Base-by-base conservation (phyloP, 35 echinoderm and acorn worm genomes). In the Chiridota heheva region DNA sequence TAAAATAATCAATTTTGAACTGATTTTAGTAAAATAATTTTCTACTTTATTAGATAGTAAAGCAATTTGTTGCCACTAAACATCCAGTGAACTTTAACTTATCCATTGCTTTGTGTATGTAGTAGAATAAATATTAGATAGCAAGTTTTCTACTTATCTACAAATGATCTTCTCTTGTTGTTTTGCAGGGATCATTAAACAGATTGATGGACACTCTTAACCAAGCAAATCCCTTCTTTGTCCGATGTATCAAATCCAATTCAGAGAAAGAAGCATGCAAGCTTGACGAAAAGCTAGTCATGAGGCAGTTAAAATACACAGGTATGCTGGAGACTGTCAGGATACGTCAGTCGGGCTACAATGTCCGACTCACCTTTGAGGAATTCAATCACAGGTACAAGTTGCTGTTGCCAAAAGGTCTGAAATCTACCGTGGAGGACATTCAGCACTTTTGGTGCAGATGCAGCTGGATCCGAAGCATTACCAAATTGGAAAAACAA, bases 171-270 rank as follows among this genome's bases (percentile, higher is more conserved):
- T 20, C 63, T 0, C 72, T 22, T 63, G n/a, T 79, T 70, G n/a
- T 40, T 30, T 48, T 17, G 35, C 67, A 97, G 93, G 24, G 67
- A 8, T 97, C 93, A 24, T 63, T 98, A 16, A 92, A 78, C 69
- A 98, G 82, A 72, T 60, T 98, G 34, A 98, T 98, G 95, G 95
- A 92, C n/a, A 84, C 95, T 26, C 44, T 98, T 41, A 98, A 98
- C 76, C 95, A 98, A 71, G 89, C 89, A 58, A 91, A 98, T 48
- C 89, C 95, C 0, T 92, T 98, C 81, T 92, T 98, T 63, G 95
- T 98, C 20, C 79, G 95, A 37, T 98, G 95, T 69, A 98, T 98
- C 72, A 98, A 98, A 57, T 98, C 95, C 36, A 98, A 98, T 40
- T 92, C 89, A 7, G 73, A 98, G 40, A 98, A 98, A 68, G 82